Base-by-base conservation (phyloP, 2,113 vertebrate species). In the Accipiter cooperii region DNA sequence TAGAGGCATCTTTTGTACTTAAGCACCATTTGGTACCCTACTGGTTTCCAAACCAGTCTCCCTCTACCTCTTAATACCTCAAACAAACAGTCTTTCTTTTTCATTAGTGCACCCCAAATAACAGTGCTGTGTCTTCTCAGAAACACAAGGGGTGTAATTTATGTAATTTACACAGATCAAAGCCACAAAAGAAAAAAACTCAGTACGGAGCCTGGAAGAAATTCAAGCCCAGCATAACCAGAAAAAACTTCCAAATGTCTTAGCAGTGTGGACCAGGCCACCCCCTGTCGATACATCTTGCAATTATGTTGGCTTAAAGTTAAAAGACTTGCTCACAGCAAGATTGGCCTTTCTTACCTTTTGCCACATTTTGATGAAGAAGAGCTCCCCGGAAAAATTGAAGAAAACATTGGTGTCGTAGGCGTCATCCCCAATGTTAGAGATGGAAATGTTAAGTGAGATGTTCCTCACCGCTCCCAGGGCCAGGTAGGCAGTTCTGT, bases 341-440 rank as follows among this genome's bases (percentile, higher is more conserved):
- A 93, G 24, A 42, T 8, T 44, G 38, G 47, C 36, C 12, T 33
- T 66, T 97, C 99, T 97, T 98, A 99, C 99, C 99, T 99, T 99
- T 97, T 99, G 99, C 99, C 99, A 99, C 98, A 99, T 99, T 98
- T 99, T 99, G 98, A 99, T 99, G 97, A 99, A 99, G 98, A 99
- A 99, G 80, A 99, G 98, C 80, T 99, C 99, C 69, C 97, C 98
- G 97, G 99, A 99, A 97, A 99, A 99, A 77, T 99, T 99, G 98
- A 99, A 99, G 97, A 99, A 99, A 89, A 99, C 99, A 47, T 99
- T 99, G 95, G 99, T 99, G 94, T 99, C 99, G 1, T 99, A 99
- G 58, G 99, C 99, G 3, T 99, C 99, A 6, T 99, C 99, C 21
- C 99, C 99, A 5, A 98, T 58, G 74, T 99, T 99, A 34, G 99